Conservation (phyloP, 2,888 invertebrate genomes). For the Drosophila neonasuta region DNA sequence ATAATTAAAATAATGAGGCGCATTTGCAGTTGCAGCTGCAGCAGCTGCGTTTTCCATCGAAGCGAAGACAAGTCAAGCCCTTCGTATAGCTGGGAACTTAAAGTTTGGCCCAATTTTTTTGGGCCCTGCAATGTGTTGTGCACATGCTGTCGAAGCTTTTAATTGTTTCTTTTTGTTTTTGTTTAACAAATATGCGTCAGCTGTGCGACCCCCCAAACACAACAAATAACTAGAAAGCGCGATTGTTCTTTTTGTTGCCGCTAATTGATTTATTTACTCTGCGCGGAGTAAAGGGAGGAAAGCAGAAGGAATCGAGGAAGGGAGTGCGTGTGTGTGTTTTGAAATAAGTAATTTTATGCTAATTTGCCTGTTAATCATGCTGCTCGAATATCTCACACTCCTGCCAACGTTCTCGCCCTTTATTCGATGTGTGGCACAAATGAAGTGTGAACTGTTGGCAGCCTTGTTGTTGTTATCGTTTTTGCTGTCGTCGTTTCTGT, state of each 20-base stretch:
- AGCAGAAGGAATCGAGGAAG: neutral
- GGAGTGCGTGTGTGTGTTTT: conserved; percentile 52
- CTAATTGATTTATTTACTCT: conserved; percentile 74
- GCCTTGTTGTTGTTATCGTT: conserved; percentile 43
- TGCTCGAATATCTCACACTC: conserved; percentile 32
- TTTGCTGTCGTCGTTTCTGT: conserved; percentile 22
- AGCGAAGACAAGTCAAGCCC: conserved; percentile 36
- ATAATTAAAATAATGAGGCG: conserved; percentile 76
- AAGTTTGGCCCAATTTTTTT: conserved; percentile 68
- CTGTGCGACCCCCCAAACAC: conserved; percentile 53
- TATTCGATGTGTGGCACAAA: conserved; percentile 42
- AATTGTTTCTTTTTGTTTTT: conserved; percentile 56
- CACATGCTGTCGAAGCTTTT: conserved; percentile 68
- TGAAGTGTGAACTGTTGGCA: conserved; percentile 72
- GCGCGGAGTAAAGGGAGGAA: neutral
- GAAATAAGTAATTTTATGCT: conserved; percentile 74
- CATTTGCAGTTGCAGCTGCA: conserved; percentile 34
- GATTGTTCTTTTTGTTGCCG: conserved; percentile 43
- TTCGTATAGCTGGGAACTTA: conserved; percentile 42
- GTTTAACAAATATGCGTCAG: conserved; percentile 69
- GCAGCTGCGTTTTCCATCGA: conserved; percentile 69
- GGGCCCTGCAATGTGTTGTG: conserved; percentile 61
- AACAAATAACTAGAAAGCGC: conserved; percentile 11
- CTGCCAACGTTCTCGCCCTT: too few relatives aligned
- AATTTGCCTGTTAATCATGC: conserved; percentile 75